Percentiles rank a stretch among this genome's conserved stretches.
Conservation (phyloP, 2,113 vertebrate genomes). For the Mellivora capensis region DNA sequence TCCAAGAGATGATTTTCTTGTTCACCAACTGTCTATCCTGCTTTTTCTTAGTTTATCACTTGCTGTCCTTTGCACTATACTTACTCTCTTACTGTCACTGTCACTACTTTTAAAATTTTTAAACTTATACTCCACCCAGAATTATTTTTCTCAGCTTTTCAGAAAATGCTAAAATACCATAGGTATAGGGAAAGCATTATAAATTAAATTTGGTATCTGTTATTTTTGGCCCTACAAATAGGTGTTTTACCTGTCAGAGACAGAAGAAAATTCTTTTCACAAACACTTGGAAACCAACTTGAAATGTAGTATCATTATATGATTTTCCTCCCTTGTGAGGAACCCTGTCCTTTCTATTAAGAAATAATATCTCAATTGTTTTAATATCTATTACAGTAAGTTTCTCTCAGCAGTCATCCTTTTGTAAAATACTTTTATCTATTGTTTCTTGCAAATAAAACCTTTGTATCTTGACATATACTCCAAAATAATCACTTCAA, state of each 20-base stretch:
- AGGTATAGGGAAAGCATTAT: not conserved
- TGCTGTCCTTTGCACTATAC: not conserved
- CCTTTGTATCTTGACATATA: not conserved
- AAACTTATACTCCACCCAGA: not conserved
- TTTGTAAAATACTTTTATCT: not conserved
- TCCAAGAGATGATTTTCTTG: not conserved
- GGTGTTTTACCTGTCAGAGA: not conserved
- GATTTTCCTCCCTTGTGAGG: fast-evolving
- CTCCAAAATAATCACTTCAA: not conserved
- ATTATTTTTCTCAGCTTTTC: not conserved
- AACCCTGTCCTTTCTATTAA: not conserved
- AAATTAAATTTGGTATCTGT: not conserved
- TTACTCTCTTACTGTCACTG: not conserved
- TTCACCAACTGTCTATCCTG: not conserved
- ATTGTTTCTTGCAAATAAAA: not conserved
- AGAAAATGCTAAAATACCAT: not conserved
- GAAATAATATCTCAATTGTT: not conserved
- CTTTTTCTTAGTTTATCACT: not conserved
- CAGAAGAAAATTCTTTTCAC: not conserved
- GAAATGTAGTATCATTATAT: not conserved
- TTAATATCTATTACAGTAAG: not conserved
- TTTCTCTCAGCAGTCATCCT: not conserved
- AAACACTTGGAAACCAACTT: not conserved
- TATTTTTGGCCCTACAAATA: not conserved
- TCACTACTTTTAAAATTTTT: not conserved